A percentile compares a stretch with the other conserved stretches of the same genome.
Evolutionary conservation across 2,113 vertebrate genomes (phyloP).

Genomic region (Tympanuchus pallidicinctus): DNA sequence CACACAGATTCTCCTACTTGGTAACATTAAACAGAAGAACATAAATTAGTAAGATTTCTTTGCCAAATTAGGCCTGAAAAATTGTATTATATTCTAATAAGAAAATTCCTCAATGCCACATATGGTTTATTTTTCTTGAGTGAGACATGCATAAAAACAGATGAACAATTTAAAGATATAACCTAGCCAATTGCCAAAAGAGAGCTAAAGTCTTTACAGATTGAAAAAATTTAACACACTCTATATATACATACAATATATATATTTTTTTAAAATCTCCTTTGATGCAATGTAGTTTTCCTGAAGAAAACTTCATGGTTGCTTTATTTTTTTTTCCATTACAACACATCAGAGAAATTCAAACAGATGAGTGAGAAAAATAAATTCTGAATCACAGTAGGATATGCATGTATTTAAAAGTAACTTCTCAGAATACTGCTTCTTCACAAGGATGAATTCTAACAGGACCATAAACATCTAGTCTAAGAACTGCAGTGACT

Average conservation of each 20-base stretch:
- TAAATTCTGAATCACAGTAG: neutral
- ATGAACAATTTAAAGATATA: neutral
- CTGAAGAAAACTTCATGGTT: neutral
- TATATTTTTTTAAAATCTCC: neutral
- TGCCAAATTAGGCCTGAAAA: neutral
- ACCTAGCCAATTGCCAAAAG: neutral
- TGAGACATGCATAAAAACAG: neutral
- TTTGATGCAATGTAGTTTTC: neutral
- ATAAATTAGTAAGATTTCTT: neutral
- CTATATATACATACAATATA: too few relatives aligned
- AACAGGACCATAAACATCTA: neutral
- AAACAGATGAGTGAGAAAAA: neutral
- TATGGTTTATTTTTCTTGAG: slow-evolving; percentile 1
- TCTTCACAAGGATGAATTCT: neutral
- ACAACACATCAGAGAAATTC: neutral
- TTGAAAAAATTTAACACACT: neutral
- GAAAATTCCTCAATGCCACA: neutral
- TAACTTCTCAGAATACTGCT: neutral
- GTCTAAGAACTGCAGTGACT: neutral
- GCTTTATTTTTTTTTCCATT: neutral
- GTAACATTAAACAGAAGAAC: neutral
- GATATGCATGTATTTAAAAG: neutral
- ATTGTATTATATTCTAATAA: neutral
- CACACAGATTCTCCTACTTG: neutral
- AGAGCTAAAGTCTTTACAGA: neutral